phyloP scores from a whole-genome alignment of 2,888 invertebrate genomes.

The Heliconius sara region DNA sequence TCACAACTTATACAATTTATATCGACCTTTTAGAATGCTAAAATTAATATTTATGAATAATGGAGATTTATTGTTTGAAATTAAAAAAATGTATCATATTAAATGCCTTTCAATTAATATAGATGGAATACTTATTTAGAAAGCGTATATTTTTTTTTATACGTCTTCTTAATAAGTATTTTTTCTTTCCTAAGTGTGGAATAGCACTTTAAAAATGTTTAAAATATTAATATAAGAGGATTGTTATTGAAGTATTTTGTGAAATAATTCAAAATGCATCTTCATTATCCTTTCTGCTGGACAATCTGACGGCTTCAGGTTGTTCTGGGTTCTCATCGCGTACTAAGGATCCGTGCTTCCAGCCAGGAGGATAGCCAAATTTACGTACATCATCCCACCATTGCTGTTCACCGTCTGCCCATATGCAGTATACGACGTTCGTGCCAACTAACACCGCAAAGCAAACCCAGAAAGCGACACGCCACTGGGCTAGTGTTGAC shows the following conservation, averaged over 20 bases:
- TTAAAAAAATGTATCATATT: background rate
- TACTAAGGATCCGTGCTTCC: constrained; percentile 71
- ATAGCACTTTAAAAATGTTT: too few relatives aligned
- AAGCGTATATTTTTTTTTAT: too few relatives aligned
- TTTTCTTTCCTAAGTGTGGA: too few relatives aligned
- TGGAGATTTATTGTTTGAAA: constrained; percentile 1
- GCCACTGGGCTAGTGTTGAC: constrained; percentile 78
- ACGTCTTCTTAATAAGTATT: too few relatives aligned
- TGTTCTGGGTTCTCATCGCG: constrained; percentile 58
- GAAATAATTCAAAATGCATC: constrained; percentile 19
- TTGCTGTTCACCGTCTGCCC: constrained; percentile 88
- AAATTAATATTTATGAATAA: background rate
- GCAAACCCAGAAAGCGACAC: constrained; percentile 89
- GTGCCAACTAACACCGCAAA: constrained; percentile 86
- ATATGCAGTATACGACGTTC: constrained; percentile 86
- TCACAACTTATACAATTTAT: constrained; percentile 5
- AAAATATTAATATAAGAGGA: background rate
- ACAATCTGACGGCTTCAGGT: constrained; percentile 62
- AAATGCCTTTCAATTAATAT: constrained; percentile 21
- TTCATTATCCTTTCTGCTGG: constrained; percentile 50
- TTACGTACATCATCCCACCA: constrained; percentile 87
- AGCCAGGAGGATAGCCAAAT: constrained; percentile 72
- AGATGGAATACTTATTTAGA: background rate
- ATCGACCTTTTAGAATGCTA: background rate
- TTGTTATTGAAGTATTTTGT: background rate